A percentile compares a stretch with the other conserved stretches of the same genome.
These are phyloP conservation scores for Danio jaintianensis DNA, from an alignment of 2,797 vertebrate species.

Conservation along the genomic window DNA sequence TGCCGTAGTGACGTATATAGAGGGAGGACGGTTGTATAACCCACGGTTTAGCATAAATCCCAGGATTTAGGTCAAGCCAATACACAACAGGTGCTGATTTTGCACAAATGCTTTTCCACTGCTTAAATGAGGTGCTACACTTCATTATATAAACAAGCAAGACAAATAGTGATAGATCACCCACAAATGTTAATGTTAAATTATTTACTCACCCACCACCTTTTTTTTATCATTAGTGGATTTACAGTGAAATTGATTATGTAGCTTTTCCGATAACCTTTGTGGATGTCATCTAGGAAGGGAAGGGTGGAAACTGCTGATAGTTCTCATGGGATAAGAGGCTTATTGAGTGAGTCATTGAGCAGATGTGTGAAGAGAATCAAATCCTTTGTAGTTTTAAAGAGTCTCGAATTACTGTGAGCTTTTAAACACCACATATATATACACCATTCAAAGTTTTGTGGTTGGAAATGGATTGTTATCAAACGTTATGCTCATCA, in stretches of 20 bases:
- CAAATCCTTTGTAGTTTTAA: background rate
- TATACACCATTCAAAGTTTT: background rate
- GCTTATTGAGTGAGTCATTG: constrained; percentile 59
- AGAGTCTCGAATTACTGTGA: background rate
- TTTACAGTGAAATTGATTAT: constrained; percentile 2
- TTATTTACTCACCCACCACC: too few relatives aligned
- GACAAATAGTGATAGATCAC: background rate
- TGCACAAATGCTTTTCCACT: constrained; percentile 65
- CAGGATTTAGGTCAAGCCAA: constrained; percentile 83
- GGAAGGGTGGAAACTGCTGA: constrained; percentile 64
- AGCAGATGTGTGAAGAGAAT: constrained; percentile 31
- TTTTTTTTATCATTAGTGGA: background rate
- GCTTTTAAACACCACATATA: too few relatives aligned
- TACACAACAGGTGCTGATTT: constrained; percentile 78
- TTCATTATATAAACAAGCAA: background rate
- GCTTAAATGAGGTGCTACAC: constrained; percentile 5
- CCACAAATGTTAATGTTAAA: too few relatives aligned
- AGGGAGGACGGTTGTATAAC: constrained; percentile 72
- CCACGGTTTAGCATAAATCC: constrained; percentile 79
- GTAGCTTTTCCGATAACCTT: constrained; percentile 40
- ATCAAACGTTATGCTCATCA: background rate
- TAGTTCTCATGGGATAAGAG: constrained; percentile 62
- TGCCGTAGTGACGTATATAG: constrained; percentile 64
- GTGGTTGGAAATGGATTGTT: background rate
- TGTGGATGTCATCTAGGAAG: constrained; percentile 27